These are phyloP conservation scores for Morpho helenor DNA, from an alignment of 2,888 invertebrate species.

Conservation along the genomic window DNA sequence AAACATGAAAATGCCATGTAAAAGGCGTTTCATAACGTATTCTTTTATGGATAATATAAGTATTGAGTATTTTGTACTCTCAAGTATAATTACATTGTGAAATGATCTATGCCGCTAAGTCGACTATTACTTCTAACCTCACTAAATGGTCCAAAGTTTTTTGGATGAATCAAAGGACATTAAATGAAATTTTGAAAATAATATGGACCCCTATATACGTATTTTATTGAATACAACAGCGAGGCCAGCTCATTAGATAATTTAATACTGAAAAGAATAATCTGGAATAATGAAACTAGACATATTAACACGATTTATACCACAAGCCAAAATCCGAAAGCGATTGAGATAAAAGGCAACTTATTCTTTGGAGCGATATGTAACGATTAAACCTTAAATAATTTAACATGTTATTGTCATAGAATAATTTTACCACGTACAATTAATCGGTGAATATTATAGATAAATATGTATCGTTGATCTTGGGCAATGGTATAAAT, in stretches of 20 bases:
- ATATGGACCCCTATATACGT: constrained; percentile 35
- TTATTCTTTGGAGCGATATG: constrained; percentile 28
- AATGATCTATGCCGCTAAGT: constrained; percentile 58
- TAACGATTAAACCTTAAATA: constrained; percentile 32
- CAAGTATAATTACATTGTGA: constrained; percentile 46
- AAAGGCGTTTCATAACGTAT: constrained; percentile 7
- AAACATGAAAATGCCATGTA: constrained; percentile 10
- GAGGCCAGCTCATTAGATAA: constrained; percentile 51
- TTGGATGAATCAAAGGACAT: constrained; percentile 43
- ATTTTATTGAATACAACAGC: constrained; percentile 37
- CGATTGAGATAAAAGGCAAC: constrained; percentile 27
- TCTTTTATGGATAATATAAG: constrained; percentile 16
- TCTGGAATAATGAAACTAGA: constrained; percentile 27
- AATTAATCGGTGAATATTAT: constrained; percentile 30
- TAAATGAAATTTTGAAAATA: constrained; percentile 29
- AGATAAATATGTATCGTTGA: constrained; percentile 42
- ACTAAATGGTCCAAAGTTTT: constrained; percentile 64
- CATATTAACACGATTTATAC: constrained; percentile 39
- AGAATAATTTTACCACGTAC: constrained; percentile 37
- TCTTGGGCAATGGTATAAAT: constrained; percentile 59
- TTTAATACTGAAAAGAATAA: constrained; percentile 41
- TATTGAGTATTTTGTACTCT: constrained; percentile 54
- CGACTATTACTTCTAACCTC: constrained; percentile 48
- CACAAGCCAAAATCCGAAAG: constrained; percentile 58
- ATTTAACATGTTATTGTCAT: constrained; percentile 44